phyloP scores from a whole-genome alignment of 2,888 invertebrate species.

The Penaeus monodon region DNA sequence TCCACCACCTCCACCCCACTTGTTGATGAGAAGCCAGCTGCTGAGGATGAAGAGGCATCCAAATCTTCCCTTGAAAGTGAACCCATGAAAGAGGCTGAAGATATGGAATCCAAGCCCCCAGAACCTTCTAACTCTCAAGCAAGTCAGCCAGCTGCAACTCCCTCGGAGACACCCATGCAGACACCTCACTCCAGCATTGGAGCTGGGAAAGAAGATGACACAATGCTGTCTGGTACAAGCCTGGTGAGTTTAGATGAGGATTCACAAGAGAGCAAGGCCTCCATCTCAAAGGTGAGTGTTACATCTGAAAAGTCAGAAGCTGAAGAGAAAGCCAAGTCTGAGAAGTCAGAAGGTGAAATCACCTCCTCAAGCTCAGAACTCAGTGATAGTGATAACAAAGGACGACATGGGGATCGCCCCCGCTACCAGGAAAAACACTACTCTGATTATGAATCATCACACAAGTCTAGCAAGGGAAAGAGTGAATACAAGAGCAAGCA shows the following conservation, averaged over 20 bases:
- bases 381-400: slow-evolving; percentile 42
- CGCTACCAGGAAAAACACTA: slow-evolving; percentile 28
- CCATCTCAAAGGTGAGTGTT: slow-evolving; percentile 31
- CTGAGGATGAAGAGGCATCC: slow-evolving; percentile 32
- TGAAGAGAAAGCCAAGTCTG: slow-evolving; percentile 45
- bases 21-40: slow-evolving; percentile 56
- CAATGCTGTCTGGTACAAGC: slow-evolving; percentile 37
- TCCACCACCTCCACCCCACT: slow-evolving; percentile 60
- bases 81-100: slow-evolving; percentile 21
- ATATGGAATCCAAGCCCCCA: slow-evolving; percentile 11
- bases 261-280: slow-evolving; percentile 42
- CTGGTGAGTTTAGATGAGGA: slow-evolving; percentile 36
- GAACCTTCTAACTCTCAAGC: slow-evolving; percentile 9
- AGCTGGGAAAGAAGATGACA: slow-evolving; percentile 39
- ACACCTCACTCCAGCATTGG: slow-evolving; percentile 10
- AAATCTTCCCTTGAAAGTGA: slow-evolving; percentile 36
- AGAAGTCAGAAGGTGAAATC: slow-evolving; percentile 56
- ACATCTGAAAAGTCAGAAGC: slow-evolving; percentile 42
- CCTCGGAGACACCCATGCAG: not conserved
- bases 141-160: not conserved
- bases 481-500: slow-evolving; percentile 43
- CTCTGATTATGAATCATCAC: slow-evolving; percentile 25
- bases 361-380: slow-evolving; percentile 48
- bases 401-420: slow-evolving; percentile 13
- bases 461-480: slow-evolving; percentile 35